phyloP scores from a whole-genome alignment of 2,888 invertebrate species.

The Lasioglossum villosulum region DNA sequence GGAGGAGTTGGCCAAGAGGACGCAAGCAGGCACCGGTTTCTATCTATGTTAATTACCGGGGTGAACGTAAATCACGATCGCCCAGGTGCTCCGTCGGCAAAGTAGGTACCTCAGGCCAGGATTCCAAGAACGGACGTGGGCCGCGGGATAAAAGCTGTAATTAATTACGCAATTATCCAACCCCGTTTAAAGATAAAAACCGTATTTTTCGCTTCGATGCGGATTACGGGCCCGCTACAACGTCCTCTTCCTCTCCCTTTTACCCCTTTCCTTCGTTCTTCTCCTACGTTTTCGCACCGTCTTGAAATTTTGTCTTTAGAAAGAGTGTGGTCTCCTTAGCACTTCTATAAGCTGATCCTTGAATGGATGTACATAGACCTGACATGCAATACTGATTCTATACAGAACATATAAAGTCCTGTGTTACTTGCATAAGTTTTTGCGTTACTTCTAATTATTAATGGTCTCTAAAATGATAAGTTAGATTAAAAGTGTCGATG shows the following conservation, averaged over 20 bases:
- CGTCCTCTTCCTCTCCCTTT: constrained; percentile 28
- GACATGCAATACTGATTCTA: not conserved
- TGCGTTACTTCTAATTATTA: not conserved
- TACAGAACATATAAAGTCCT: not conserved
- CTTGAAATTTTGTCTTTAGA: not conserved
- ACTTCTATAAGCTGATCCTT: not conserved
- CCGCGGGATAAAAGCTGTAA: constrained; percentile 78
- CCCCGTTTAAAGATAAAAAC: constrained; percentile 75
- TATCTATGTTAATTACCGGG: constrained; percentile 79
- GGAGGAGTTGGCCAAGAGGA: constrained; percentile 22
- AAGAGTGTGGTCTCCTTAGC: not conserved
- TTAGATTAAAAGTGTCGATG: not conserved
- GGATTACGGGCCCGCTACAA: constrained; percentile 65
- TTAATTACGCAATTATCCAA: constrained; percentile 82
- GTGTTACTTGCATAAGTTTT: too few species aligned
- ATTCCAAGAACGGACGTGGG: constrained; percentile 60
- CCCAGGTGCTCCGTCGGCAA: constrained; percentile 71
- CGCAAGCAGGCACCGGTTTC: constrained; percentile 58
- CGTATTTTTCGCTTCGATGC: constrained; percentile 79
- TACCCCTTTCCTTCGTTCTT: not conserved
- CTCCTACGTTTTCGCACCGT: not conserved
- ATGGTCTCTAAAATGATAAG: not conserved
- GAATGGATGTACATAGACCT: not conserved
- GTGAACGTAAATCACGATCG: constrained; percentile 75
- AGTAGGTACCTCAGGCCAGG: constrained; percentile 62